A percentile compares a stretch with the other conserved stretches of the same genome.
Conservation (phyloP, 2,888 invertebrate species). For the Sericinus montela region DNA sequence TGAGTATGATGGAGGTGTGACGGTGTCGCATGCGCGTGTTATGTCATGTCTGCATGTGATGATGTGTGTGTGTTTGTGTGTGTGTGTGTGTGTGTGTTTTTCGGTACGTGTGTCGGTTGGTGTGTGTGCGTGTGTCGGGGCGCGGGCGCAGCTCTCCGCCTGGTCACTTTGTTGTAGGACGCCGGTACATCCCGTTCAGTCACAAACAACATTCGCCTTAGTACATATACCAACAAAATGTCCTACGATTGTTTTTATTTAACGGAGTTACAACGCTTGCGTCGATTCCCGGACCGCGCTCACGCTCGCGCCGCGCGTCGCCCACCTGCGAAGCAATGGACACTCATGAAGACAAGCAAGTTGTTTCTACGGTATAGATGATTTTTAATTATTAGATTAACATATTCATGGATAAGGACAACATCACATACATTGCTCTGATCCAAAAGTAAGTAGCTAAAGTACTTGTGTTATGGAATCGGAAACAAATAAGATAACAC, state of each 20-base stretch:
- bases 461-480: too few species aligned
- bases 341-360: background rate
- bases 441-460: too few species aligned
- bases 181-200: slow-evolving; percentile 47
- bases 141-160: slow-evolving; percentile 43
- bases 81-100: slow-evolving; percentile 23
- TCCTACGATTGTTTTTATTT: slow-evolving; percentile 39
- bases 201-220: slow-evolving; percentile 71
- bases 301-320: slow-evolving; percentile 48
- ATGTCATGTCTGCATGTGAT: background rate
- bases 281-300: slow-evolving; percentile 32
- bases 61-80: background rate
- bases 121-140: slow-evolving; percentile 21
- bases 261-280: slow-evolving; percentile 36
- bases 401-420: too few species aligned
- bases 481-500: too few species aligned
- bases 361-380: too few species aligned
- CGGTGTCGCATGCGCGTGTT: background rate
- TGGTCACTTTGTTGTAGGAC: slow-evolving; percentile 32
- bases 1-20: slow-evolving; percentile 59
- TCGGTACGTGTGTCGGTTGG: slow-evolving; percentile 25
- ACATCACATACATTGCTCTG: too few species aligned
- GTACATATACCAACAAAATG: slow-evolving; percentile 75
- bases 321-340: slow-evolving; percentile 44
- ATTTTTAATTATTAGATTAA: too few species aligned